These are phyloP conservation scores for Tipula helvola DNA, from an alignment of 2,888 invertebrate genomes.

Conservation along the genomic window DNA sequence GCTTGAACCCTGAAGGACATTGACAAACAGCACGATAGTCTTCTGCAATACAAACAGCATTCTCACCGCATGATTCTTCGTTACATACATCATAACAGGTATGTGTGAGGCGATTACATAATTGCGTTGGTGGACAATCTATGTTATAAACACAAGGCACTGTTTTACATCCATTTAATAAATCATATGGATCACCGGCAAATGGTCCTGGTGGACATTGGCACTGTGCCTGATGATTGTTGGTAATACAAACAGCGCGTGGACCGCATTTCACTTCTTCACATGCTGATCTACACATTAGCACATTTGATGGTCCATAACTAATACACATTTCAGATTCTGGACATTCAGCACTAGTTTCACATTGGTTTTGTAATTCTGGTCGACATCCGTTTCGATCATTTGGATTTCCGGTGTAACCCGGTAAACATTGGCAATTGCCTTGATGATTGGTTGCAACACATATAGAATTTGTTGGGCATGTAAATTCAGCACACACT, in stretches of 20 bases:
- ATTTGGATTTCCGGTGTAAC: conserved; percentile 80
- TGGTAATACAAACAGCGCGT: conserved; percentile 74
- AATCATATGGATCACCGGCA: conserved; percentile 74
- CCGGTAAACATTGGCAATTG: conserved; percentile 70
- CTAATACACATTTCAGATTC: conserved; percentile 69
- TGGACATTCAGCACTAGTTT: conserved; percentile 66
- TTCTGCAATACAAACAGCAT: conserved; percentile 79
- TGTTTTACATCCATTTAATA: conserved; percentile 57
- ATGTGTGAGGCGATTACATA: conserved; percentile 72
- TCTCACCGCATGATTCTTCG: conserved; percentile 70
- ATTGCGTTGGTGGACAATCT: conserved; percentile 65
- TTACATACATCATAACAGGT: conserved; percentile 71
- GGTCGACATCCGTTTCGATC: conserved; percentile 76
- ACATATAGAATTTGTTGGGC: conserved; percentile 74
- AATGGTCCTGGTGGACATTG: conserved; percentile 80
- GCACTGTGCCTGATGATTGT: conserved; percentile 81
- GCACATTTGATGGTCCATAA: conserved; percentile 40
- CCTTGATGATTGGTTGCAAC: conserved; percentile 58
- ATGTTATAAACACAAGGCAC: conserved; percentile 79
- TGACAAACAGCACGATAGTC: conserved; percentile 72
- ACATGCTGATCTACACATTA: conserved; percentile 67
- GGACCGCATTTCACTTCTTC: conserved; percentile 68
- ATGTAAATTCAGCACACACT: conserved; percentile 69
- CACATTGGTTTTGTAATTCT: conserved; percentile 60
- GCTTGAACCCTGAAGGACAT: conserved; percentile 70